These are phyloP conservation scores for Ectobius pallidus DNA, from an alignment of 2,888 invertebrate species.

Conservation along the genomic window DNA sequence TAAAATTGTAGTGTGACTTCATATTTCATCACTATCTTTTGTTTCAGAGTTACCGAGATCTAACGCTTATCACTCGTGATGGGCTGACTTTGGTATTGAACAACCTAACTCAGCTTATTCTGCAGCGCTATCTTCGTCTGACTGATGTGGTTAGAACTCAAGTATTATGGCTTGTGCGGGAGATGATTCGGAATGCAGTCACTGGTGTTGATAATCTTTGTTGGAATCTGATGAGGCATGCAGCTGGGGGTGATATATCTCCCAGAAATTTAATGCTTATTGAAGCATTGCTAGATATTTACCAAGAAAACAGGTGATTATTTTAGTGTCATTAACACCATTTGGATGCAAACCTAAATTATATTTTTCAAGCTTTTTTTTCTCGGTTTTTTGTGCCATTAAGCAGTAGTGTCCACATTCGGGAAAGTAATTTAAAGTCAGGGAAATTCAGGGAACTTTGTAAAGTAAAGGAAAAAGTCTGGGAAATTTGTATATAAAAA, in stretches of 20 bases:
- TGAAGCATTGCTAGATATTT: constrained; percentile 89
- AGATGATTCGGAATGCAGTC: constrained; percentile 90
- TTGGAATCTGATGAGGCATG: constrained; percentile 90
- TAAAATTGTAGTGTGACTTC: too few species aligned
- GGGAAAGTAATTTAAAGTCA: too few species aligned
- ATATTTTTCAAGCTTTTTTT: too few species aligned
- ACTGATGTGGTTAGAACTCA: constrained; percentile 82
- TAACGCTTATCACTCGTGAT: constrained; percentile 88
- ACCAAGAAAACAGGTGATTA: constrained; percentile 75
- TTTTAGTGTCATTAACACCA: too few species aligned
- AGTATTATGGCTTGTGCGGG: constrained; percentile 87
- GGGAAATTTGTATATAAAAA: too few species aligned
- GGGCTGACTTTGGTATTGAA: constrained; percentile 82
- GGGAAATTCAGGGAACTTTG: too few species aligned
- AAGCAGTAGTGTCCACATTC: too few species aligned
- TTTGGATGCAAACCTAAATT: too few species aligned
- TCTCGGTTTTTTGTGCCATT: too few species aligned
- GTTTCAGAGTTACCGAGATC: constrained; percentile 81
- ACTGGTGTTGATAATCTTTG: constrained; percentile 87
- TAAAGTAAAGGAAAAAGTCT: too few species aligned
- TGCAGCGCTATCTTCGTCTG: constrained; percentile 88
- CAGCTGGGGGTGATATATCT: constrained; percentile 93
- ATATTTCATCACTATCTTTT: constrained; percentile 1
- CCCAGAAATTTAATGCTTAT: constrained; percentile 85
- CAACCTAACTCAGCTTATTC: constrained; percentile 81